Base-by-base conservation (phyloP, 2,888 invertebrate genomes). In the Synanthedon myopaeformis region DNA sequence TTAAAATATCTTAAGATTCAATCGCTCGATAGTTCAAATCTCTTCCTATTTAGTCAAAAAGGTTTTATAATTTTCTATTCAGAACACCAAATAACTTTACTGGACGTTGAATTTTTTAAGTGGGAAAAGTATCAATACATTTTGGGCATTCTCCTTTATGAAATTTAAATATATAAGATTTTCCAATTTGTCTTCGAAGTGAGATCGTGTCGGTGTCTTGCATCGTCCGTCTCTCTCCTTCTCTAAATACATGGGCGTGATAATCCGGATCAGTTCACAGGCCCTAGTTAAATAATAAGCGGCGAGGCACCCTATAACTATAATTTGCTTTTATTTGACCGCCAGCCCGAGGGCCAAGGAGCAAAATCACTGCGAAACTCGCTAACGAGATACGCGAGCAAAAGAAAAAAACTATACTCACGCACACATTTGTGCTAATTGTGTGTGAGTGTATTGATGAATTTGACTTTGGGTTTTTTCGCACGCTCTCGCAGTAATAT, bases 271-370 rank as follows among this genome's bases (percentile, higher is more conserved):
- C 71, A 71, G 76, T 79, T 80, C 77, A 79, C 77, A 74, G 74
- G 76, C 66, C 68, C 80, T 83, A 82, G 82, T 84, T 86, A 81
- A 82, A 83, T 85, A 85, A 83, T 80, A 81, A 83, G 81, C 79
- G 78, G 76, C 70, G 67, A 67, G 67, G 72, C 70, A 77, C 76
- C 79, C 76, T 82, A 71, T 82, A 84, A 84, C 81, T 83, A 82
- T 82, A 81, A 80, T 82, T 78, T 81, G 66, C 69, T 79, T 84
- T 84, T 82, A 77, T 83, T 82, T 79, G 78, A 66, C 70, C 73
- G 77, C 76, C 74, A 56, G 59, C 57, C 73, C 74, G 65, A 70
- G 65, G 74, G 77, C 66, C 63, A 61, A 61, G 70, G 62, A 70
- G 67, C 75, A 63, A 73, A 77, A 74, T 77, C 74, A 69, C 70